Base-by-base conservation (phyloP, 2,797 vertebrate species). In the Coregonus ussuriensis region DNA sequence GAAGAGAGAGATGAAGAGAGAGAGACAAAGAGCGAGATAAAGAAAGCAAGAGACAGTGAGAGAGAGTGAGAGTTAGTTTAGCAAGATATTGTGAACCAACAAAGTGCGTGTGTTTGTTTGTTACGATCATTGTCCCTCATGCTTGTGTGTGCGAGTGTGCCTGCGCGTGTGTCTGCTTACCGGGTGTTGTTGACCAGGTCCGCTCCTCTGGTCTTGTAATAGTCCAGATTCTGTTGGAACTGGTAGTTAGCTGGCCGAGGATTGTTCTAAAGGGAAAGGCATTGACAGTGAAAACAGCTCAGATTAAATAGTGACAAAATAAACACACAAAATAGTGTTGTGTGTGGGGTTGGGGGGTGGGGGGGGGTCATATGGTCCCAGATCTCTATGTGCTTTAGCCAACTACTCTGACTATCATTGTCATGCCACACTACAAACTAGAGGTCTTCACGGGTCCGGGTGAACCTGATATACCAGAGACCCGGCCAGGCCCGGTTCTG, bases 161-260 rank as follows among this genome's bases (percentile, higher is more conserved):
- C 29, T 16, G 41, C 47, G 31, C 13, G 33, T 25, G 56, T 18
- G 52, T 4, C 66, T 33, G 18, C 92, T 93, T 94, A 99, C 98
- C 97, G 94, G 37, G 96, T 94, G 90, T 96, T 98, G 91, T 96
- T 98, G 94, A 99, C 95, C 76, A 99, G 91, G 77, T 99, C 97
- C 16, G 97, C 96, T 81, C 97, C 98, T 21, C 97, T 93, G 13
- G 97, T 97, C 92, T 97, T 98, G 91, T 99, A 99, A 89, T 98
- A 99, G 89, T 99, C 98, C 89, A 99, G 92, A 91, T 98, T 99
- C 91, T 98, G 97, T 79, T 98, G 98, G 83, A 99, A 99, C 74
- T 98, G 97, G 76, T 98, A 97, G 91, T 96, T 97, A 80, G 97
- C 96, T 0, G 98, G 98, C 80, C 96, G 94, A 56, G 96, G 97